Conservation (phyloP, 1,140 invertebrate species). For the Mylabris phalerata region DNA sequence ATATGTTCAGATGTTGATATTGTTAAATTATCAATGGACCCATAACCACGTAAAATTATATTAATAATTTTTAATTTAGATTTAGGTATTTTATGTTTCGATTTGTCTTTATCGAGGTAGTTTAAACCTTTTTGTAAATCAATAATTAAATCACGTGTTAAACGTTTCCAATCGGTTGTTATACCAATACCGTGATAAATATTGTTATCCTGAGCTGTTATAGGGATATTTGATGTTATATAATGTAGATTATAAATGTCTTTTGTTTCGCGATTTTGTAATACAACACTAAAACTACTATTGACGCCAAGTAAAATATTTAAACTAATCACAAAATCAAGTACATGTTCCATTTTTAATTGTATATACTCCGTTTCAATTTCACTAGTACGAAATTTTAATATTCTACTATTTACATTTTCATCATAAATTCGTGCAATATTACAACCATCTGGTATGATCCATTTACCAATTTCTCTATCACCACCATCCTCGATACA, state of each 20-base stretch:
- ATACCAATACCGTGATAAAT: slow-evolving; percentile 83
- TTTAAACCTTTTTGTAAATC: slow-evolving; percentile 85
- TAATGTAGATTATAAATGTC: slow-evolving; percentile 78
- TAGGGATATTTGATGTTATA: slow-evolving; percentile 63
- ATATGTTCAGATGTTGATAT: slow-evolving; percentile 78
- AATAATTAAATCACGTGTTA: slow-evolving; percentile 83
- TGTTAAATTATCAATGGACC: slow-evolving; percentile 75
- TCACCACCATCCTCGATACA: slow-evolving; percentile 67
- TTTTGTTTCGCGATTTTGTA: slow-evolving; percentile 72
- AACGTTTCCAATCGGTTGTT: slow-evolving; percentile 63
- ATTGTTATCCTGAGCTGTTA: slow-evolving; percentile 66
- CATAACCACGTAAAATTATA: slow-evolving; percentile 66
- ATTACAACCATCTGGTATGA: slow-evolving; percentile 55
- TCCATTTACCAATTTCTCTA: slow-evolving; percentile 58
- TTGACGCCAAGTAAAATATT: slow-evolving; percentile 68
- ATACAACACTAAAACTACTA: slow-evolving; percentile 68
- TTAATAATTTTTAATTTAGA: slow-evolving; percentile 67
- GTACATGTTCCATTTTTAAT: slow-evolving; percentile 62
- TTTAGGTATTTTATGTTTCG: slow-evolving; percentile 62
- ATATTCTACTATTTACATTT: slow-evolving; percentile 48
- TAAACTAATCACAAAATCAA: slow-evolving; percentile 70
- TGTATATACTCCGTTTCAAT: slow-evolving; percentile 61
- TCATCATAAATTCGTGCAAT: slow-evolving; percentile 55
- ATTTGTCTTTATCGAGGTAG: slow-evolving; percentile 55
- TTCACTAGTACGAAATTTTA: slow-evolving; percentile 67